Percentiles rank a stretch among this genome's conserved stretches.
These are phyloP conservation scores for Laspeyria flexula DNA, from an alignment of 2,888 invertebrate genomes.

Conservation along the genomic window DNA sequence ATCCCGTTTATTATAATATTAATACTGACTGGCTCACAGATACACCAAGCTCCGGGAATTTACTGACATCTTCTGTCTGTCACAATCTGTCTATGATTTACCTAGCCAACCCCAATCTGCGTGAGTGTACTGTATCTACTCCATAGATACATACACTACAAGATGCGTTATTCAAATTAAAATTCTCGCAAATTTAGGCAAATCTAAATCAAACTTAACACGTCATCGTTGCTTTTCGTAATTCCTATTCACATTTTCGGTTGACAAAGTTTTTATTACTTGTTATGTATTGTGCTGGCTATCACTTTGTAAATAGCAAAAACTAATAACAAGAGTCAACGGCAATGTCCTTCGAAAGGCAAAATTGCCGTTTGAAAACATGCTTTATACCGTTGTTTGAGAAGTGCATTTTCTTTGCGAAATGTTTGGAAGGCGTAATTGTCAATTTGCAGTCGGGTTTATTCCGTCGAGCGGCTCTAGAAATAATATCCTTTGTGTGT, in stretches of 20 bases:
- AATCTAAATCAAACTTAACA: no score
- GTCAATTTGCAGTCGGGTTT: constrained; percentile 35
- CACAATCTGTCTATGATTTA: no score
- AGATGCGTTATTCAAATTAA: no score
- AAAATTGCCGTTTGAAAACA: constrained; percentile 2
- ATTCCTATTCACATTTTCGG: background rate
- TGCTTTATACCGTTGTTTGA: constrained; percentile 8
- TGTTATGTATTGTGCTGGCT: constrained; percentile 6
- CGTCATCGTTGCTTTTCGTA: no score
- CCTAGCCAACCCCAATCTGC: no score
- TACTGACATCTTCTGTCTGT: no score
- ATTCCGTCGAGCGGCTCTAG: constrained; percentile 34
- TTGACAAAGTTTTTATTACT: background rate
- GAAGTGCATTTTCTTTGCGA: constrained; percentile 11
- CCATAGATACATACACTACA: no score
- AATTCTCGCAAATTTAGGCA: no score
- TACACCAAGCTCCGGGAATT: no score
- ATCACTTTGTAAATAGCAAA: constrained; percentile 15
- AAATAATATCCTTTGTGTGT: constrained; percentile 44
- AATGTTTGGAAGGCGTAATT: constrained; percentile 20
- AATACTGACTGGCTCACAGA: no score
- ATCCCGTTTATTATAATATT: no score
- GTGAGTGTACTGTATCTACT: no score
- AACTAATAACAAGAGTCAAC: constrained; percentile 13
- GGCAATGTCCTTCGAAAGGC: constrained; percentile 15